Conservation (phyloP, 2,888 invertebrate genomes). For the Ophion obscuratus region DNA sequence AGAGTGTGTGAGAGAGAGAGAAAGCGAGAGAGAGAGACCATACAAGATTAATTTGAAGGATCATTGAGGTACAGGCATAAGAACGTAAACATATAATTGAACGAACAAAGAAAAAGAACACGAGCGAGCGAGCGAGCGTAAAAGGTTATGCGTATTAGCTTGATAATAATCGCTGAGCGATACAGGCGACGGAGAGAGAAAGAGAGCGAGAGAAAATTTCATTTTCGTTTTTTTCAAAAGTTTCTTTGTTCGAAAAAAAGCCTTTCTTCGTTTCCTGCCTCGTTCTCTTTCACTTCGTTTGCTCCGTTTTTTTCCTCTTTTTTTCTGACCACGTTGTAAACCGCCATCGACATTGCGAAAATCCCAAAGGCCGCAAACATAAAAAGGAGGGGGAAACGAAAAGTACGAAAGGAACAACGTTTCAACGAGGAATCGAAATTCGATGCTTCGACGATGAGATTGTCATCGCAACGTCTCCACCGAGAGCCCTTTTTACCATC, state of each 20-base stretch:
- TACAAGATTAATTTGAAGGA: slow-evolving; percentile 39
- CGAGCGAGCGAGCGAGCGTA: slow-evolving; percentile 73
- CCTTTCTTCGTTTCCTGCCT: neutral
- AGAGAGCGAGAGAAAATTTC: slow-evolving; percentile 3
- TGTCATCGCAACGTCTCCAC: slow-evolving; percentile 75
- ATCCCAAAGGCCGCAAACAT: slow-evolving; percentile 11
- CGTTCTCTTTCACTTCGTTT: slow-evolving; percentile 16
- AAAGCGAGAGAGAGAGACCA: slow-evolving; percentile 5
- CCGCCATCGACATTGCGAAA: slow-evolving; percentile 2
- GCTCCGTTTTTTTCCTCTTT: slow-evolving; percentile 39
- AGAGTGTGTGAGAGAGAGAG: neutral
- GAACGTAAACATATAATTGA: slow-evolving; percentile 43
- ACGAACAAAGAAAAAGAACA: slow-evolving; percentile 63
- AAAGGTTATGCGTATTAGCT: slow-evolving; percentile 69
- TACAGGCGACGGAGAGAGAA: slow-evolving; percentile 58
- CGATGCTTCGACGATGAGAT: slow-evolving; percentile 62
- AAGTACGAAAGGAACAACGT: slow-evolving; percentile 49
- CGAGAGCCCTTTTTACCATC: slow-evolving; percentile 78
- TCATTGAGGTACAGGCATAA: slow-evolving; percentile 11
- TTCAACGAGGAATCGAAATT: slow-evolving; percentile 13
- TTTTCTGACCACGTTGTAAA: slow-evolving; percentile 1
- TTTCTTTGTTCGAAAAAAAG: neutral
- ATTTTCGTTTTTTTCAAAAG: too few relatives aligned
- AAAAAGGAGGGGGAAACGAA: slow-evolving; percentile 44
- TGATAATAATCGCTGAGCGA: slow-evolving; percentile 66